phyloP scores from a whole-genome alignment of 2,888 invertebrate species.

The Lordiphosa andalusiaca region DNA sequence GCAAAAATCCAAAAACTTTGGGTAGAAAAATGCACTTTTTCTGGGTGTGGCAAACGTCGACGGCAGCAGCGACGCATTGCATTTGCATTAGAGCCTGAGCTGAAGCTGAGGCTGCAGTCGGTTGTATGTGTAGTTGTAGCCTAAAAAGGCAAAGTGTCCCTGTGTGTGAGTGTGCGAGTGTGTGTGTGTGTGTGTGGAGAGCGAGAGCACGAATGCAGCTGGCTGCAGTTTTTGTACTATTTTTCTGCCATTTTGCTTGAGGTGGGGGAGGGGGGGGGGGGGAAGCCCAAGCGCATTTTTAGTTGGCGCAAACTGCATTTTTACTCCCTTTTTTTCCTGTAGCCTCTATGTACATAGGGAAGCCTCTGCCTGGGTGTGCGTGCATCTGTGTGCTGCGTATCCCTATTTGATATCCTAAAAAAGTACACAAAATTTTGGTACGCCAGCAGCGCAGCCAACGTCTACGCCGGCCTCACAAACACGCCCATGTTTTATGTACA shows the following conservation, averaged over 20 bases:
- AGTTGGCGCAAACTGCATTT: slow-evolving; percentile 69
- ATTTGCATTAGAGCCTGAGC: slow-evolving; percentile 59
- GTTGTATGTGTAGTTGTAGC: slow-evolving; percentile 1
- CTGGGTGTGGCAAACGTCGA: slow-evolving; percentile 76
- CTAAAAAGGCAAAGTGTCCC: slow-evolving; percentile 41
- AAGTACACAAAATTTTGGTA: slow-evolving; percentile 72
- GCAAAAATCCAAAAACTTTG: slow-evolving; percentile 59
- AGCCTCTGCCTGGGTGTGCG: slow-evolving; percentile 22
- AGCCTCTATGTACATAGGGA: slow-evolving; percentile 35
- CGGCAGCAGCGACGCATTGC: slow-evolving; percentile 22
- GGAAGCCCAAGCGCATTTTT: slow-evolving; percentile 47
- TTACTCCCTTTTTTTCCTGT: slow-evolving; percentile 48
- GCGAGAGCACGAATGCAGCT: slow-evolving; percentile 53
- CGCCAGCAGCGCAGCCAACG: slow-evolving; percentile 57
- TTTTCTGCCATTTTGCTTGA: slow-evolving; percentile 27
- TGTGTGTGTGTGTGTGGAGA: slow-evolving; percentile 28
- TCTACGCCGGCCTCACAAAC: slow-evolving; percentile 62
- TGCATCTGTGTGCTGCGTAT: slow-evolving; percentile 49
- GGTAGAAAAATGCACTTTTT: slow-evolving; percentile 77
- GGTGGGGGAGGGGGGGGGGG: no score
- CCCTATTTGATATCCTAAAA: slow-evolving; percentile 77
- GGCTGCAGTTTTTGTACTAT: slow-evolving; percentile 43
- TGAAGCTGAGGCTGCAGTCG: slow-evolving; percentile 32
- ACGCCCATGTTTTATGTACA: slow-evolving; percentile 74
- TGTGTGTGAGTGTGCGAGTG: slow-evolving; percentile 22